Evolutionary conservation across 2,797 vertebrate genomes (phyloP), one percentile per base, ranked within the genome.

Genomic region (Cossypha caffra): DNA sequence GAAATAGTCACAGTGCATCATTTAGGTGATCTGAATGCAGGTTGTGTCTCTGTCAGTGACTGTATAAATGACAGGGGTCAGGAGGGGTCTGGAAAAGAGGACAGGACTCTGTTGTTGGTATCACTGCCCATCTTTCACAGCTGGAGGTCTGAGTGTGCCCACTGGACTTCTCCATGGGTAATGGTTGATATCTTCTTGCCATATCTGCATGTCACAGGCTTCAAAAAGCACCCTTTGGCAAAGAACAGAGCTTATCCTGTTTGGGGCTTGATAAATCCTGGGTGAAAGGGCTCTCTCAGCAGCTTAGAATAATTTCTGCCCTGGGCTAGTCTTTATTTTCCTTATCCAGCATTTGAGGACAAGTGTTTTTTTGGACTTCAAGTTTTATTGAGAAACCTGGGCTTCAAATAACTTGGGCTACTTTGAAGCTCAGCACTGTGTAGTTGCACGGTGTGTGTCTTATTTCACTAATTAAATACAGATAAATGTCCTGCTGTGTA

Each of bases 381-480:
- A 61, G 8, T 85, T 83, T 93, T 85, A 79, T 20, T 80, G 57
- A 89, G 68, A 61, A 61, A 45, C 2, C 3, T 67, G 23, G 20
- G 3, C 37, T 80, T 93, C 75, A 85, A 74, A 48, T 89, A 57
- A 76, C 33, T 58, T 6, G 3, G 11, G 7, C 40, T 82, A 5
- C 31, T 83, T 58, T 71, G 72, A 71, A 71, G 25, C 18, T 50
- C 25, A 58, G 33, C 37, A 54, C 18, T 64, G 9, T 20, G 29
- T 63, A 28, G 37, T n/a, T 94, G 52, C 74, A 63, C 20, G 61
- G 9, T 61, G 8, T 68, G 38, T 88, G 33, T 57, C 59, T 89
- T 76, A 21, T 92, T 90, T 79, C 93, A 74, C n/a, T 91, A 89
- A 92, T 77, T 89, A 85, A 84, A 90, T 84, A 68, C 48, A 87